Evolutionary conservation across 2,797 vertebrate genomes (phyloP).

Genomic region (Podarcis siculus): DNA sequence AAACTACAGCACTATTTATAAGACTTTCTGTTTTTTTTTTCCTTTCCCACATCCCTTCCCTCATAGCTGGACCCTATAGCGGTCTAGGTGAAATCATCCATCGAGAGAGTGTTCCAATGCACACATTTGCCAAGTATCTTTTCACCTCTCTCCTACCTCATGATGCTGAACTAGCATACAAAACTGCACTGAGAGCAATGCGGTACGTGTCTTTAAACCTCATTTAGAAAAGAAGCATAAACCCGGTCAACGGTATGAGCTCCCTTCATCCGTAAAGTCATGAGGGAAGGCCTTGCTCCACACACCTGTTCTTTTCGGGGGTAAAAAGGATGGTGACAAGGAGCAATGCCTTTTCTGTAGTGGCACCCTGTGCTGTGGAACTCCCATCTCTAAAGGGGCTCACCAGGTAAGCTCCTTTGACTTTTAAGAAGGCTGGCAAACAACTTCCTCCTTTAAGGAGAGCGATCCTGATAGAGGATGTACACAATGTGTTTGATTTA

Average conservation of each 20-base stretch:
- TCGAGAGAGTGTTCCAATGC: slow-evolving; percentile 98
- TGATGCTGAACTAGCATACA: slow-evolving; percentile 96
- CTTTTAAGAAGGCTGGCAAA: not conserved
- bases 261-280: not conserved
- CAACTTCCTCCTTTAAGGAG: not conserved
- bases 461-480: not conserved
- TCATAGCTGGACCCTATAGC: slow-evolving; percentile 92
- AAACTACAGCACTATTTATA: not conserved
- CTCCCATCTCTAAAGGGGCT: not conserved
- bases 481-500: not conserved
- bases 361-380: not conserved
- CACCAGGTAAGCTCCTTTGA: slow-evolving; percentile 1
- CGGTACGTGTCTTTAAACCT: slow-evolving; percentile 82
- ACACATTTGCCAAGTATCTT: slow-evolving; percentile 98
- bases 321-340: not conserved
- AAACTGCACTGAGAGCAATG: slow-evolving; percentile 98
- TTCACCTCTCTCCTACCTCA: slow-evolving; percentile 99
- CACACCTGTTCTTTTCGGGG: not conserved
- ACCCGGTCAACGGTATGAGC: not conserved
- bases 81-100: slow-evolving; percentile 95
- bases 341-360: not conserved
- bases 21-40: slow-evolving; percentile 38
- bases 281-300: not conserved
- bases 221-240: not conserved
- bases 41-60: slow-evolving; percentile 36